These are phyloP conservation scores for Philereme vetulata DNA, from an alignment of 2,888 invertebrate genomes.

Conservation along the genomic window DNA sequence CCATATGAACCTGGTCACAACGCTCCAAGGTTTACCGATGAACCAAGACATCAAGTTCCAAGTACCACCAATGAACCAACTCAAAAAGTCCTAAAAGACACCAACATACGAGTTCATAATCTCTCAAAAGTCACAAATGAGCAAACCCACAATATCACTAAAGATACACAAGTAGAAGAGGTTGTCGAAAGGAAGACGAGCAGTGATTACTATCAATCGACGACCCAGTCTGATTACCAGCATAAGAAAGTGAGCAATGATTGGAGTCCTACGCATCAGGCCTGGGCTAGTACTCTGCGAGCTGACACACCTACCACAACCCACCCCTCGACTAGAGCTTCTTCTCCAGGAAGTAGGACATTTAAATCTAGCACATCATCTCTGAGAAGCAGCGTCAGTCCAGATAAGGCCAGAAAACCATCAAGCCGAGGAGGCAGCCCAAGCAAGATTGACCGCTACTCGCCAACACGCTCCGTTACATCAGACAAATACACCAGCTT, in stretches of 20 bases:
- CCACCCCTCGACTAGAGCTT: conserved; percentile 78
- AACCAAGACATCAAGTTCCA: conserved; percentile 3
- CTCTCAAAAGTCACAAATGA: conserved; percentile 49
- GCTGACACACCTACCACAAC: conserved; percentile 85
- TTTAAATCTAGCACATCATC: conserved; percentile 81
- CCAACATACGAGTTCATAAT: conserved; percentile 43
- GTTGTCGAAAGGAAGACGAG: conserved; percentile 58
- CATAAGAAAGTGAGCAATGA: conserved; percentile 85
- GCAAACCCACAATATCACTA: conserved; percentile 47
- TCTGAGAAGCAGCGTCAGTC: conserved; percentile 80
- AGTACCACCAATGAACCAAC: conserved; percentile 5
- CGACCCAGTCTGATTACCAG: conserved; percentile 84
- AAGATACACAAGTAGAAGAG: conserved; percentile 57
- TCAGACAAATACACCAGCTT: conserved; percentile 59
- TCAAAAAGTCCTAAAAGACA: conserved; percentile 33
- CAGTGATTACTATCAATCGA: conserved; percentile 83
- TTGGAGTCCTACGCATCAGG: conserved; percentile 89
- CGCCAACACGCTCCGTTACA: conserved; percentile 59
- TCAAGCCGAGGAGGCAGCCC: conserved; percentile 66
- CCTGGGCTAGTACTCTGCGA: conserved; percentile 89
- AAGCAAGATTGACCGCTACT: conserved; percentile 57
- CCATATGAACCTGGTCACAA: conserved; percentile 19
- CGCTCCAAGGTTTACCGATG: conserved; percentile 3
- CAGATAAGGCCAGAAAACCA: conserved; percentile 71
- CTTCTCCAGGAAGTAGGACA: conserved; percentile 81